Evolutionary conservation across 2,113 vertebrate species (phyloP).

Genomic region (Apodemus speciosus): DNA sequence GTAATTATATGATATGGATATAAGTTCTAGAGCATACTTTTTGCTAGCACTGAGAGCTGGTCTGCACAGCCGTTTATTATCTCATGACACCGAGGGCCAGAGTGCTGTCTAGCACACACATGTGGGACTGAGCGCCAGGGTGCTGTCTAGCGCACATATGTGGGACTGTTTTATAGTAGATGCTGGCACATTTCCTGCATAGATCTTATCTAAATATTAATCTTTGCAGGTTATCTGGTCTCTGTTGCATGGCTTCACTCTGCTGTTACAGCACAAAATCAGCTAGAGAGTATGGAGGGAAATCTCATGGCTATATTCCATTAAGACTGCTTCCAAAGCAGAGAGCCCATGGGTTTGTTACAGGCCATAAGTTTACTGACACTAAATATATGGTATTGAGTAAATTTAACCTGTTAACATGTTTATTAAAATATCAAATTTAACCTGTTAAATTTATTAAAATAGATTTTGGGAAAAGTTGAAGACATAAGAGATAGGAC

Average conservation of each 20-base stretch:
- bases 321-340: slow-evolving; percentile 43
- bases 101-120: not conserved
- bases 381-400: slow-evolving; percentile 49
- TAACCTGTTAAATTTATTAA: slow-evolving; percentile 40
- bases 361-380: not conserved
- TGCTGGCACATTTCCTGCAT: not conserved
- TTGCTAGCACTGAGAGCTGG: slow-evolving; percentile 28
- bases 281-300: not conserved
- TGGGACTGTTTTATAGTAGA: slow-evolving; percentile 32
- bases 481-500: not conserved
- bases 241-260: not conserved
- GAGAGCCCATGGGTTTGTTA: not conserved
- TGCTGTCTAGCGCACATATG: not conserved
- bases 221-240: not conserved
- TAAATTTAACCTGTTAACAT: slow-evolving; percentile 28
- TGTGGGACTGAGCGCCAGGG: slow-evolving; percentile 4
- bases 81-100: slow-evolving; percentile 4
- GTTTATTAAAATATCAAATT: not conserved
- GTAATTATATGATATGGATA: slow-evolving; percentile 35
- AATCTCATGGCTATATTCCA: not conserved
- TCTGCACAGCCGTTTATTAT: slow-evolving; percentile 20
- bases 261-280: not conserved
- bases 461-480: slow-evolving; percentile 6
- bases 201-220: not conserved
- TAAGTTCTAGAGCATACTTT: slow-evolving; percentile 39